Evolutionary conservation across 2,888 invertebrate species (phyloP).

Genomic region (Cynaeus angustus): DNA sequence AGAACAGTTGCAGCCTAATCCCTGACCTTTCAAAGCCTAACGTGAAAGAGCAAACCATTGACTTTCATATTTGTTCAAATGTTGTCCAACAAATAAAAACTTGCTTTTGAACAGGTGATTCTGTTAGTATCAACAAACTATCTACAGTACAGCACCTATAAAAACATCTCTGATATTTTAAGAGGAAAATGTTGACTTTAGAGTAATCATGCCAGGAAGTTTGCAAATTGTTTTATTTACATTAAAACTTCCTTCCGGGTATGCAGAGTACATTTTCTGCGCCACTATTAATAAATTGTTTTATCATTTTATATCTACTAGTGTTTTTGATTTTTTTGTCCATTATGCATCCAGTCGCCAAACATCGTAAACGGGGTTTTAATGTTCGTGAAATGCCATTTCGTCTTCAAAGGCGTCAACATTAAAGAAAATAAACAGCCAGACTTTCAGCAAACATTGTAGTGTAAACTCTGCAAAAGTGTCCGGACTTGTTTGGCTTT

Average conservation of each 20-base stretch:
- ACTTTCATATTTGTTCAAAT: conserved; percentile 2
- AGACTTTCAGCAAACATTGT: conserved; percentile 33
- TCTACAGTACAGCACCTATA: neutral
- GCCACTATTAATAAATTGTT: too few relatives aligned
- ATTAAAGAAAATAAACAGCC: conserved; percentile 13
- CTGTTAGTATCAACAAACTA: neutral
- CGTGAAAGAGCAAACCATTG: neutral
- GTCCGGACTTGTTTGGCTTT: conserved; percentile 5
- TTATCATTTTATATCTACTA: too few relatives aligned
- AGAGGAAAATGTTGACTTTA: conserved; percentile 8
- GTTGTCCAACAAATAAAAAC: conserved; percentile 1
- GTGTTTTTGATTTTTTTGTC: neutral
- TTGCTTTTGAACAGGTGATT: neutral
- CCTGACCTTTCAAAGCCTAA: neutral
- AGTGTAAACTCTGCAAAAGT: conserved; percentile 23
- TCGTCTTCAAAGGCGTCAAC: conserved; percentile 27
- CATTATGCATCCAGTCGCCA: neutral
- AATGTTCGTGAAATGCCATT: conserved; percentile 28
- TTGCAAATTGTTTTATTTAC: conserved; percentile 1
- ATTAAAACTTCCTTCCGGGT: conserved; percentile 11
- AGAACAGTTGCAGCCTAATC: conserved; percentile 1
- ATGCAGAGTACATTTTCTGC: neutral
- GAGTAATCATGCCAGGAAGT: conserved; percentile 1
- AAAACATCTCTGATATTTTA: conserved; percentile 6
- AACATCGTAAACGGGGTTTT: conserved; percentile 16